Evolutionary conservation across 2,888 invertebrate species (phyloP), one percentile per base, ranked within the genome.

Genomic region (Tanytarsus gracilentus): DNA sequence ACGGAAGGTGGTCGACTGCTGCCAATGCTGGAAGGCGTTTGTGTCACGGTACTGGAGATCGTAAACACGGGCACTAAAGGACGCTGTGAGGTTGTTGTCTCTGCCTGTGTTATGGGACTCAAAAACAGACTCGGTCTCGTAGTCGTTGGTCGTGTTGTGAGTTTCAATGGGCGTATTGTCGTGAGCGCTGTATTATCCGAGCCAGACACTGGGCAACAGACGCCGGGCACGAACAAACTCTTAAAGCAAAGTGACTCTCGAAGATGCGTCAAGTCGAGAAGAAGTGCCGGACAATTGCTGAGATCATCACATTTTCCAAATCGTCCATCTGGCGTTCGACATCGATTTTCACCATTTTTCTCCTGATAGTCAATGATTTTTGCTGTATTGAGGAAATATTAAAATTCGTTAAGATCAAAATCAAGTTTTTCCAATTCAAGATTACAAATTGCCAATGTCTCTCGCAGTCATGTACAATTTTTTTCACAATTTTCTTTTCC

Each of bases 191-290:
- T 16, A 25, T 5, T 56, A 0, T 72, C 70, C 6, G 65, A 65
- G 29, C 76, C 77, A 66, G 77, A 73, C 7, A 72, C 66, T 0
- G 93, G 93, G 71, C 94, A 94, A 69, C 94, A 94, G 2, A 94
- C 93, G 1, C 94, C 94, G 1, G 94, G 94, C 2, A 90, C 88
- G 68, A 93, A 92, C 1, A 93, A 77, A 63, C 88, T 89, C 74
- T 93, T 92, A 69, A 94, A 94, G 68, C 94, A 94, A 8, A 94
- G 76, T 0, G 92, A 92, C 68, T 91, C 89, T 27, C 93, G 76
- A 16, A 94, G 76, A 69, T 85, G 86, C 11, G 85, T 82, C 55
- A 93, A 76, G 71, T 93, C 88, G 21, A 94, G 73, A 1, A 92
- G 75, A 25, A 93, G 72, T 65, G 90, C 88, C 0, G 93, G 92